Evolutionary conservation across 2,797 vertebrate species (phyloP).

Genomic region (Labeo calbasu): DNA sequence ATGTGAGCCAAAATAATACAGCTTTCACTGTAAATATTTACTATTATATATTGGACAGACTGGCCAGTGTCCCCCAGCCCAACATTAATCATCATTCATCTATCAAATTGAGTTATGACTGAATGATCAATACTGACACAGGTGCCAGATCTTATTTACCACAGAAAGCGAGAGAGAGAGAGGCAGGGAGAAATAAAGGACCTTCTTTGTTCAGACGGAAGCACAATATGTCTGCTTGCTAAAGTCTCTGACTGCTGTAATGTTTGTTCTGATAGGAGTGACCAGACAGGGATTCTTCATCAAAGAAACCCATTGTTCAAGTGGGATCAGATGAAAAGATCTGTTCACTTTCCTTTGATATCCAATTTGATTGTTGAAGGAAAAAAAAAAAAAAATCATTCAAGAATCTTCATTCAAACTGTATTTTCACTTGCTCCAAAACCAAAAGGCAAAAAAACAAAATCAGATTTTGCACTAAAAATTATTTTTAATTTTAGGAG

Average conservation of each 20-base stretch:
- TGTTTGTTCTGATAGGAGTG: constrained; percentile 43
- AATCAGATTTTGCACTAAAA: not conserved
- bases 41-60: constrained; percentile 61
- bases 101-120: constrained; percentile 63
- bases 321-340: constrained; percentile 18
- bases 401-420: too few species aligned
- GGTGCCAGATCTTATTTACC: constrained; percentile 64
- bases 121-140: constrained; percentile 70
- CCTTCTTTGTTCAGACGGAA: constrained; percentile 22
- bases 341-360: constrained; percentile 19
- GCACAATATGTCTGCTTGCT: constrained; percentile 21
- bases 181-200: not conserved
- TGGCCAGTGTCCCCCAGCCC: constrained; percentile 55
- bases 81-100: constrained; percentile 69
- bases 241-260: constrained; percentile 19
- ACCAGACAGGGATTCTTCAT: constrained; percentile 24
- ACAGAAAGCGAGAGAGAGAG: constrained; percentile 32
- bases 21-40: constrained; percentile 73
- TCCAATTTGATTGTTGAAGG: not conserved
- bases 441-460: not conserved
- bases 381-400: not conserved
- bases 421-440: not conserved
- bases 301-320: constrained; percentile 18
- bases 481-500: not conserved
- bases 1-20: constrained; percentile 75